Evolutionary conservation across 1,140 invertebrate species (phyloP), one percentile per base, ranked within the genome.

Genomic region (Linepithema humile): DNA sequence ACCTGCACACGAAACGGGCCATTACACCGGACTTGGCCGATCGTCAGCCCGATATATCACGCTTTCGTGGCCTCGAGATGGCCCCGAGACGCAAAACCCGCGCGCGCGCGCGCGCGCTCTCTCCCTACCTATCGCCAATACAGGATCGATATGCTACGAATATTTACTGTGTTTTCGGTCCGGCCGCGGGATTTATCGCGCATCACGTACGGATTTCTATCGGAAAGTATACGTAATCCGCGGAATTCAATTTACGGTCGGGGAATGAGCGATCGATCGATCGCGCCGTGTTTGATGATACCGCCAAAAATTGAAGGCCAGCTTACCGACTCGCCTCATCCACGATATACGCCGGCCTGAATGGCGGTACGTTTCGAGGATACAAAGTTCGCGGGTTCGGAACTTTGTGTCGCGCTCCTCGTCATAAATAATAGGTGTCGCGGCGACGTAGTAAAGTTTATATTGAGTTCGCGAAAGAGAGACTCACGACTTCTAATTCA

Each of bases 1-100:
- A 89, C 86, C 88, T 89, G 88, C 82, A 85, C 72, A 74, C 80
- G n/a, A 48, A 73, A 70, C 40, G 57, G 7, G 55, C 77, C 73
- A 82, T 85, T 72, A 45, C 32, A 60, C 29, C 69, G 53, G 50
- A 75, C 60, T 17, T 17, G 17, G 40, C 78, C 82, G 82, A 84
- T 84, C 72, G 73, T 60, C 78, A 17, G 38, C 65, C 43, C 65
- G 78, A 77, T 77, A 74, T 50, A 50, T 77, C 82, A n/a, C 45
- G 57, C 32, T 40, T 35, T 45, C 67, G 69, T 38, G 78, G 38
- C 29, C 67, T 74, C 64, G 64, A 74, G 70, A 69, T 17, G 75
- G 17, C 23, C 62, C 12, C 48, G 73, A 65, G 74, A 50, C 17
- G 23, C 48, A 40, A 55, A 75, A 48, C 5, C 23, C 38, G 6